These are phyloP conservation scores for Cryptocephalus primarius DNA, from an alignment of 2,888 invertebrate genomes.

Conservation along the genomic window DNA sequence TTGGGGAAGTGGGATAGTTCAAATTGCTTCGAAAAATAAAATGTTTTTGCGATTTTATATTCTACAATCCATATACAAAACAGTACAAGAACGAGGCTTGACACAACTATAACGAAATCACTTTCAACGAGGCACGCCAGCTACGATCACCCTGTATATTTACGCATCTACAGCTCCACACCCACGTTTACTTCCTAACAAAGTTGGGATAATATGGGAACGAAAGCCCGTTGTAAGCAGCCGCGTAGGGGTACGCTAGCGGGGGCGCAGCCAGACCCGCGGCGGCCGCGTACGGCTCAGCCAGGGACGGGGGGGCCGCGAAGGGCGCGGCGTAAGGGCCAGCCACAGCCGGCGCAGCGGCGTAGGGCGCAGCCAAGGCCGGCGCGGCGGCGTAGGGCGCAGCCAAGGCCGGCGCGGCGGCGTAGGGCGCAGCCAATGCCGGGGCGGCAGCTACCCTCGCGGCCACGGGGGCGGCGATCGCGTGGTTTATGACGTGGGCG, in stretches of 20 bases:
- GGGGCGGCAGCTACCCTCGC: conserved; percentile 12
- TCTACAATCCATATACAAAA: too few relatives aligned
- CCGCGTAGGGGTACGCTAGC: not conserved
- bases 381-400: not conserved
- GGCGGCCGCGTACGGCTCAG: conserved; percentile 3
- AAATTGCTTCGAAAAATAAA: too few relatives aligned
- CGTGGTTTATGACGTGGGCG: conserved; percentile 64
- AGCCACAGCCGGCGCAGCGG: conserved; percentile 1
- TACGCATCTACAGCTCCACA: too few relatives aligned
- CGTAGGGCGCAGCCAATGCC: conserved; percentile 5
- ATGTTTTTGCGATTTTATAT: too few relatives aligned
- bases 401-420: conserved; percentile 5
- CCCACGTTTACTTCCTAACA: not conserved
- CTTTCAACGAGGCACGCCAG: too few relatives aligned
- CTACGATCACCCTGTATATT: too few relatives aligned
- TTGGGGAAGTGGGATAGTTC: too few relatives aligned
- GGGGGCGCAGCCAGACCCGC: not conserved
- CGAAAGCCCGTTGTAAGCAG: not conserved
- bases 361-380: not conserved
- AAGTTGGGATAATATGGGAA: not conserved
- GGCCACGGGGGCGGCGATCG: conserved; percentile 53
- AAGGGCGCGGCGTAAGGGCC: not conserved
- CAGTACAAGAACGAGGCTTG: too few relatives aligned
- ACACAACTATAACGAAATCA: too few relatives aligned
- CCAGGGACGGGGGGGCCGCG: not conserved